Conservation (phyloP, 2,113 vertebrate species). For the Mirounga angustirostris region DNA sequence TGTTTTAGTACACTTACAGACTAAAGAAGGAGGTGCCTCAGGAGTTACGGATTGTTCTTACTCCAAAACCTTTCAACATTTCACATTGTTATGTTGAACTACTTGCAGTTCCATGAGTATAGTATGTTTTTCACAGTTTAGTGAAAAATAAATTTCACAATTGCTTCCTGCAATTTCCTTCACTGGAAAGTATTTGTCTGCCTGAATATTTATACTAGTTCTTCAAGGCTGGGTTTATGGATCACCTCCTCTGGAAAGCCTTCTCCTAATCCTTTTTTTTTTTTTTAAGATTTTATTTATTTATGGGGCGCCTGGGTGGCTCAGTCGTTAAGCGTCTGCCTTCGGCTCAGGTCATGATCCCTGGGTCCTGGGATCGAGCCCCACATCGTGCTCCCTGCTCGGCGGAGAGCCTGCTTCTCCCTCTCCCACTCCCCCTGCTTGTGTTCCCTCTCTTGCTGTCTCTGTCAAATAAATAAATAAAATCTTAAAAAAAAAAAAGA, state of each 20-base stretch:
- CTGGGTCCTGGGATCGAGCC: too few relatives aligned
- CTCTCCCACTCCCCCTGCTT: too few relatives aligned
- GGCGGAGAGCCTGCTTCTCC: too few relatives aligned
- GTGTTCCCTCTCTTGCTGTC: too few relatives aligned
- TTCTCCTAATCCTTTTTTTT: neutral
- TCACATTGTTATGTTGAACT: neutral
- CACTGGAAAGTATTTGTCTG: neutral
- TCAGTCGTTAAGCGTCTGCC: too few relatives aligned
- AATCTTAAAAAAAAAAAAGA: too few relatives aligned
- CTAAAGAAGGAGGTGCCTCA: neutral
- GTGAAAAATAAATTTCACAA: neutral
- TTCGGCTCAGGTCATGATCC: too few relatives aligned
- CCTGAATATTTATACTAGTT: neutral
- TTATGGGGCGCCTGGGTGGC: too few relatives aligned
- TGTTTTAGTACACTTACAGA: constrained; percentile 27
- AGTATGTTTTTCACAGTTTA: constrained; percentile 7
- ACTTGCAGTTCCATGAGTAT: neutral
- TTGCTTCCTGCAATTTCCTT: neutral
- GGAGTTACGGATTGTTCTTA: neutral
- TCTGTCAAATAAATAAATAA: too few relatives aligned
- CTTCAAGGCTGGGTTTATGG: constrained; percentile 19
- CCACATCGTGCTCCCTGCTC: too few relatives aligned
- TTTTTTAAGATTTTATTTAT: too few relatives aligned
- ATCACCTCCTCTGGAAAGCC: neutral
- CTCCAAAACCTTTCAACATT: constrained; percentile 1